Base-by-base conservation (phyloP, 2,888 invertebrate species). In the Meteorus colon region DNA sequence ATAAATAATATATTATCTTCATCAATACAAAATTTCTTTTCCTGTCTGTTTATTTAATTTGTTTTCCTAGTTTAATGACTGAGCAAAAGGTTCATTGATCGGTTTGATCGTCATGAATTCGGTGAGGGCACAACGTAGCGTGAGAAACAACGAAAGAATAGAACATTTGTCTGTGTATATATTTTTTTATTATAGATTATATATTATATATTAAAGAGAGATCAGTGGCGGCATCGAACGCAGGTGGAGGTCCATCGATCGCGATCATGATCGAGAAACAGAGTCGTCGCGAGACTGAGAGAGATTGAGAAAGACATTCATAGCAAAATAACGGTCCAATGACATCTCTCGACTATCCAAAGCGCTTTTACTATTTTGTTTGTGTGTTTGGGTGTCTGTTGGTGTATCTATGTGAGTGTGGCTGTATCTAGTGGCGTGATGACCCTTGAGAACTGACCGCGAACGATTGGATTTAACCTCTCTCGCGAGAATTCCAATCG, bases 191-290 rank as follows among this genome's bases (percentile, higher is more conserved):
- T 51, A 51, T n/a, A 51, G 51, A 24, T n/a, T 48, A n/a, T 48
- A n/a, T 16, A 48, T 48, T n/a, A 48, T 48, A 48, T n/a, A 48
- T 41, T 48, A 24, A 19, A 55, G 55, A 55, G 19, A 55, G 55
- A 55, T 55, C 19, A n/a, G 55, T 48, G 41, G 41, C 41, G 41
- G 41, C 41, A 12, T 8, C 41, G 41, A 8, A 55, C 55, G 19
- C 55, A 55, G 55, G 55, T 55, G 55, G 55, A 55, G 55, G 55
- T 55, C 55, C 55, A 55, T 55, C 55, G 55, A 55, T 48, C 48
- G 48, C 48, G 48, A 48, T 55, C 55, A 55, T 55, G 55, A 55
- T 55, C 19, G 55, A 55, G 55, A 55, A 55, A 55, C 19, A 55
- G 55, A 55, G 48, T 55, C 19, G 55, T 55, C 55, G 55, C 55